These are phyloP conservation scores for Phortica okadai DNA, from an alignment of 2,888 invertebrate species.

Conservation along the genomic window DNA sequence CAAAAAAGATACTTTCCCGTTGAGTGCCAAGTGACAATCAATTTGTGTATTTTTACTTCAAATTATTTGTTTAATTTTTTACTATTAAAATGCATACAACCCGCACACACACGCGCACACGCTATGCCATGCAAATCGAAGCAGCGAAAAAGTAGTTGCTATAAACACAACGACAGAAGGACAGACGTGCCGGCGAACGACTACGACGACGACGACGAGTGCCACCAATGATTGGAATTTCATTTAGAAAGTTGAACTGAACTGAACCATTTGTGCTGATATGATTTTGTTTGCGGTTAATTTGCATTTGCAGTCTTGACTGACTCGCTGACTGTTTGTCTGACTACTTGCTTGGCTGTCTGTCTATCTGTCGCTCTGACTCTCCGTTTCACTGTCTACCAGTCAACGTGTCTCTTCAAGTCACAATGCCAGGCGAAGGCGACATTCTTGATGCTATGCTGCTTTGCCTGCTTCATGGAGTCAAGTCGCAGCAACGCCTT, in stretches of 20 bases:
- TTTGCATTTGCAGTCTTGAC: constrained; percentile 62
- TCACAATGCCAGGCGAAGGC: constrained; percentile 45
- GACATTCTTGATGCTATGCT: constrained; percentile 60
- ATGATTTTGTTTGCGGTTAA: constrained; percentile 46
- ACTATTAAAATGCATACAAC: constrained; percentile 47
- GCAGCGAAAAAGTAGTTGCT: constrained; percentile 12
- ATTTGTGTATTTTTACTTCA: constrained; percentile 69
- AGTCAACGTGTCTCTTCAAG: constrained; percentile 4
- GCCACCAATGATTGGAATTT: constrained; percentile 53
- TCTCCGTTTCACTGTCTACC: neutral
- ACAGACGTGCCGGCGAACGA: neutral
- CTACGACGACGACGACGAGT: constrained; percentile 28
- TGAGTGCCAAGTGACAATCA: constrained; percentile 70
- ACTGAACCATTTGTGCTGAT: constrained; percentile 32
- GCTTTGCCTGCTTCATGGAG: neutral
- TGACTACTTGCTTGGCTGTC: neutral
- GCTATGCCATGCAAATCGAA: neutral
- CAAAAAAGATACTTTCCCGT: constrained; percentile 34
- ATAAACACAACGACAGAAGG: constrained; percentile 8
- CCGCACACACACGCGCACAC: constrained; percentile 39
- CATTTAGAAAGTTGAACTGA: constrained; percentile 65
- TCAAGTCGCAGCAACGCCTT: constrained; percentile 52
- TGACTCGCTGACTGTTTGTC: neutral
- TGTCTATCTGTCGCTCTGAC: neutral
- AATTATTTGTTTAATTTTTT: constrained; percentile 73